Evolutionary conservation across 2,888 invertebrate genomes (phyloP), one percentile per base, ranked within the genome.

Genomic region (Scaptomyza tumidula): DNA sequence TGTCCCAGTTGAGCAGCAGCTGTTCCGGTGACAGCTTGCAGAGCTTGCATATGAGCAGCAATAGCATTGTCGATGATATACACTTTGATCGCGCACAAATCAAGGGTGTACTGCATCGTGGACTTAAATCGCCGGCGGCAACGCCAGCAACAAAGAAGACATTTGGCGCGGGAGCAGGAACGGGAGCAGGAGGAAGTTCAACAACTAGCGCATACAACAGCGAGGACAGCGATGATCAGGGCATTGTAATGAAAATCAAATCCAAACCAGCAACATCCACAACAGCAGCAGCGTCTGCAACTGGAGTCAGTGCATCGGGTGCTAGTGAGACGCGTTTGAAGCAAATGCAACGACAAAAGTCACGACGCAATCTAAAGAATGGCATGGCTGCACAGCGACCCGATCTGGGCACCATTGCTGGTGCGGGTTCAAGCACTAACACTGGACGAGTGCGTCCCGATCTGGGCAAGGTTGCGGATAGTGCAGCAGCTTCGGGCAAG

Each of bases 1-100:
- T 97, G 95, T 95, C 96, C 72, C 96, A 96, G 92, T 91, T 96
- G 54, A 96, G 96, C 63, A 67, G 67, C 54, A 95, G 95, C 50
- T 45, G 19, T 24, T 50, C 65, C 31, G 96, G 95, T 85, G 75
- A 70, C 3, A 96, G 96, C 84, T 92, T 96, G 14, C 95, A 95
- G 91, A 93, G 94, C 91, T 55, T 93, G 88, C 79, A 90, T 92
- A 91, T 92, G 45, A 90, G 89, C 66, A 78, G 91, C 87, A 84
- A 90, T 41, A 82, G 91, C 90, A 76, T 91, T 83, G 80, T 91
- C 80, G 90, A 90, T 75, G 90, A 92, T 80, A 88, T 92, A 75
- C 88, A 92, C 91, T 88, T 92, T 91, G 76, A 91, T 95, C 64
- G 95, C 19, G 86, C 89, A 59, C 90, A 91, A 74, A 91, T 90